Conservation (phyloP, 2,888 invertebrate genomes). For the Aspidiotus rigidus region DNA sequence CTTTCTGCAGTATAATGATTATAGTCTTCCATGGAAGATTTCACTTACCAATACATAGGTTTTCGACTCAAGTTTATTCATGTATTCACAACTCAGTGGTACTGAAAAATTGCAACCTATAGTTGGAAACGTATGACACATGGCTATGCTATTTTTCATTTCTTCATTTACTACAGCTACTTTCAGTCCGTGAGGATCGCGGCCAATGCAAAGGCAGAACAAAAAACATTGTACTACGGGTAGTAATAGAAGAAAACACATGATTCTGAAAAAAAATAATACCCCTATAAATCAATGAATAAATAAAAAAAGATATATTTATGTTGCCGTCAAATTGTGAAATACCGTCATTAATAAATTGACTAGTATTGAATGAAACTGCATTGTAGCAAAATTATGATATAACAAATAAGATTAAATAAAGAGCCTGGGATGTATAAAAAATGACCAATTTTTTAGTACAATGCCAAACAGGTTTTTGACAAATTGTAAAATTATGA, state of each 20-base stretch:
- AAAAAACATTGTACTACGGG: constrained; percentile 77
- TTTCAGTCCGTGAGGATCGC: constrained; percentile 64
- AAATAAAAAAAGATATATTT: too few species aligned
- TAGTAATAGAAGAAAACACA: constrained; percentile 74
- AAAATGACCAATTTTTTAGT: too few species aligned
- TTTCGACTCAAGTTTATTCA: constrained; percentile 58
- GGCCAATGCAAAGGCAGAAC: constrained; percentile 82
- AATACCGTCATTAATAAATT: too few species aligned
- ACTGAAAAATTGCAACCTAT: constrained; percentile 36
- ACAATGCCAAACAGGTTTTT: too few species aligned
- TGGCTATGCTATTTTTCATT: constrained; percentile 38
- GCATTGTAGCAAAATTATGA: too few species aligned
- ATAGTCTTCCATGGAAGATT: background rate
- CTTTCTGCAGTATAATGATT: background rate
- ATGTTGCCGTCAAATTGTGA: too few species aligned
- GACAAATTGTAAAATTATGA: too few species aligned
- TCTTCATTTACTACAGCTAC: constrained; percentile 77
- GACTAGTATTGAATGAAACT: too few species aligned
- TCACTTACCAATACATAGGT: constrained; percentile 57
- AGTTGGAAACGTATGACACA: constrained; percentile 39
- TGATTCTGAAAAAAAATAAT: constrained; percentile 50
- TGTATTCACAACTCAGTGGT: constrained; percentile 46
- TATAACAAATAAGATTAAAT: too few species aligned
- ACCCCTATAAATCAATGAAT: too few species aligned
- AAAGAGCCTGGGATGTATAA: too few species aligned